Evolutionary conservation across 2,797 vertebrate species (phyloP).

Genomic region (Ataeniobius toweri): DNA sequence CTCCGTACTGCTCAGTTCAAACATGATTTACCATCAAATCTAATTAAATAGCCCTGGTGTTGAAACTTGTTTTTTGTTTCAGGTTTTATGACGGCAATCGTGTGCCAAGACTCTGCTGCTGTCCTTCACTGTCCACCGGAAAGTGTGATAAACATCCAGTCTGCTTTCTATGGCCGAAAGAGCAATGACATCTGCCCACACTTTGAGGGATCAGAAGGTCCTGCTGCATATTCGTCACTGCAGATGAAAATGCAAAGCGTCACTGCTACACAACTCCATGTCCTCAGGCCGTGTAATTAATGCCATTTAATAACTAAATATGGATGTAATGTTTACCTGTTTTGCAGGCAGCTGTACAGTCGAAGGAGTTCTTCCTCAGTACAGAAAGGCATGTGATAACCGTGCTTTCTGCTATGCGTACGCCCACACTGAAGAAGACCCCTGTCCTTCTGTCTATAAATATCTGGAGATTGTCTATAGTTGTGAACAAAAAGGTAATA

Average conservation of each 20-base stretch:
- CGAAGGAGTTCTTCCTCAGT: constrained; percentile 58
- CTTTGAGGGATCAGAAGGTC: constrained; percentile 47
- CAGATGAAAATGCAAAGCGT: neutral
- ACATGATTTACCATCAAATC: neutral
- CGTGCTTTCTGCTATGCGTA: constrained; percentile 67
- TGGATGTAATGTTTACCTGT: neutral
- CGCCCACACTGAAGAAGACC: constrained; percentile 65
- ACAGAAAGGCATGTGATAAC: constrained; percentile 78
- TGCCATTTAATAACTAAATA: neutral
- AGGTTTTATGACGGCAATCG: constrained; percentile 78
- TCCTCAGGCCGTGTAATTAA: neutral
- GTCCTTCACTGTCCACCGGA: constrained; percentile 76
- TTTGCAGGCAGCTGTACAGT: constrained; percentile 72
- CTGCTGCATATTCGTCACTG: neutral
- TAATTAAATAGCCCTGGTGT: neutral
- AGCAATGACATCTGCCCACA: constrained; percentile 73
- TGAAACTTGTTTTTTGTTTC: neutral
- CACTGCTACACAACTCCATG: neutral
- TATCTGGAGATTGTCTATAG: constrained; percentile 80
- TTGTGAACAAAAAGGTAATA: constrained; percentile 81
- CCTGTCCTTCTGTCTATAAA: constrained; percentile 76
- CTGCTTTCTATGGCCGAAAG: constrained; percentile 79
- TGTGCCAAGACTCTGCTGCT: constrained; percentile 71
- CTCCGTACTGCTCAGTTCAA: neutral
- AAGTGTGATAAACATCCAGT: constrained; percentile 83